Evolutionary conservation across 2,888 invertebrate species (phyloP), one percentile per base, ranked within the genome.

Genomic region (Polydrusus pterygomalis): DNA sequence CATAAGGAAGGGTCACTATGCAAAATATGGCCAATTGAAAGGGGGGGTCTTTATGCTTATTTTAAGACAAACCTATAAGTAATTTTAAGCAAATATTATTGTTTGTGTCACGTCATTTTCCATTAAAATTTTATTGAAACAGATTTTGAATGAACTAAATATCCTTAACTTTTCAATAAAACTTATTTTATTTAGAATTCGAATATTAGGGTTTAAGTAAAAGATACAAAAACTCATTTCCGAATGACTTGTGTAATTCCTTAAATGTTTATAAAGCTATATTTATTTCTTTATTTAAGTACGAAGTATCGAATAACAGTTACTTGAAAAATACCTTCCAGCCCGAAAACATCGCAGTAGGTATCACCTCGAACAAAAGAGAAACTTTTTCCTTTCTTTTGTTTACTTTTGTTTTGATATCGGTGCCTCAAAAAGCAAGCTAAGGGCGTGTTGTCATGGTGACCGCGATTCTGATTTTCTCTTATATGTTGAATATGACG

Each of bases 321-420:
- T 69, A 69, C 68, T 45, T 30, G 47, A 45, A 60, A 45, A 69
- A 58, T 69, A 69, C 69, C 47, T 69, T 15, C 17, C 30, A 58
- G 30, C 60, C 40, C 15, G 58, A 69, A 69, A 65, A 58, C 54
- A 72, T 45, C 58, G 30, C 65, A 11, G 47, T 54, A 71, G 63
- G 40, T 62, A 64, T 72, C 58, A 43, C 38, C 45, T 20, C 49
- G 65, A 72, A 67, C 58, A 72, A 72, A 72, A 58, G 56, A 11
- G 67, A 72, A 65, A 72, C 72, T 72, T 72, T 71, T 45, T 20
- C 40, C 63, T 34, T 51, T 47, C 65, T 72, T 72, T 72, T 72
- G 72, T 72, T 72, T 72, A 72, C 65, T 72, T 72, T 72, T 72
- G 72, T 65, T 43, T 67, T 58, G 56, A 72, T 72, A 54, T 72